phyloP scores from a whole-genome alignment of 2,888 invertebrate species.

The Mythimna pallens region DNA sequence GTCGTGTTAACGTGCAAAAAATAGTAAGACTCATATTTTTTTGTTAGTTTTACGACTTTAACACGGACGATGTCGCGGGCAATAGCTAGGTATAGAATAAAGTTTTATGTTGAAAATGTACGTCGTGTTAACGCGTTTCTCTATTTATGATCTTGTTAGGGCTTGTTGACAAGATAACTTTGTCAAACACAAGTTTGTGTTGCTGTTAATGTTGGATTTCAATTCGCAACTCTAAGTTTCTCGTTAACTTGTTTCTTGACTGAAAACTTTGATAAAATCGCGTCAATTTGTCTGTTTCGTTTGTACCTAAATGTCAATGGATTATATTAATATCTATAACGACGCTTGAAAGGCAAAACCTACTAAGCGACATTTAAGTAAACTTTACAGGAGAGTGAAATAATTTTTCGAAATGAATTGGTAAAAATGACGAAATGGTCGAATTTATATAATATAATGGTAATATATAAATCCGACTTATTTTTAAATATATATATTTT shows the following conservation, averaged over 20 bases:
- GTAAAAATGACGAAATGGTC: too few species aligned
- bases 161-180: slow-evolving; percentile 22
- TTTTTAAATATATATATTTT: too few species aligned
- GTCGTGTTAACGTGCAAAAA: too few species aligned
- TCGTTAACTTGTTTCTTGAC: not conserved
- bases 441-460: too few species aligned
- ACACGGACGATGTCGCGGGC: too few species aligned
- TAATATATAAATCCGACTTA: too few species aligned
- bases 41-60: too few species aligned
- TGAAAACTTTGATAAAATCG: not conserved
- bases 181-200: slow-evolving; percentile 12
- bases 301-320: not conserved
- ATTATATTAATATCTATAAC: not conserved
- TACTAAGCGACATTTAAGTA: too few species aligned
- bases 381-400: too few species aligned
- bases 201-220: slow-evolving; percentile 3
- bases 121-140: slow-evolving; percentile 10
- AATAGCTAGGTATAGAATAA: not conserved
- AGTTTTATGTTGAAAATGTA: slow-evolving; percentile 25
- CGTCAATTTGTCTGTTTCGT: not conserved
- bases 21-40: too few species aligned
- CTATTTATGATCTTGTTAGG: slow-evolving; percentile 35
- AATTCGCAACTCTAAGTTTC: not conserved
- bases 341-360: too few species aligned
- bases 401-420: too few species aligned